Base-by-base conservation (phyloP, 2,113 vertebrate genomes). In the Phaetusa simplex region DNA sequence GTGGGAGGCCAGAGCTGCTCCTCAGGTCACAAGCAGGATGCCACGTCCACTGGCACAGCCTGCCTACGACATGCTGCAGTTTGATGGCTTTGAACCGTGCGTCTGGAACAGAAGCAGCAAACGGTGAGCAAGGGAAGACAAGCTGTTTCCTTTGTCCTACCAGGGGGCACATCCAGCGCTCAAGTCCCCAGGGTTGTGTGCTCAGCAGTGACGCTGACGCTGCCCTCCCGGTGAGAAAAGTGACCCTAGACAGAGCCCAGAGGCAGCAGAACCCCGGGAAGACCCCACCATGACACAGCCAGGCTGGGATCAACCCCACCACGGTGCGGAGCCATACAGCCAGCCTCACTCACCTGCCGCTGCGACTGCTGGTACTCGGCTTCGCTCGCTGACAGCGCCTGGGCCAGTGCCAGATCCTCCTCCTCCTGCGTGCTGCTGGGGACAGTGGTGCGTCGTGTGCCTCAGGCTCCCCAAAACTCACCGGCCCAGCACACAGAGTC, bases 331-430 rank as follows among this genome's bases (percentile, higher is more conserved):
- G 42, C 34, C 55, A 38, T 34, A 8, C 4, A 58, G 67, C 5
- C 38, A 86, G 32, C 53, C 47, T 27, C 52, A 59, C 95, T 97
- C 89, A 98, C 97, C 96, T 97, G 97, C 56, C 67, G 49, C 95
- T 98, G 98, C 52, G 98, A 99, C 96, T 99, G 99, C 34, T 97
- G 98, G 97, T 98, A 99, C 71, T 99, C 99, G 4, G 99, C 99
- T 95, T 99, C 99, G 0, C 99, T 99, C 16, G 99, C 99, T 53
- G 99, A 99, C 14, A 99, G 98, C 2, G 99, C 99, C 97, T 98
- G 99, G 80, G 99, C 99, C 85, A 99, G 96, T 26, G 99, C 99
- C 97, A 99, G 98, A 97, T 99, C 99, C 97, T 99, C 98, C 90
- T 98, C 99, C 97, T 99, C 99, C 98, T 99, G 99, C 42, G 98